Evolutionary conservation across 2,888 invertebrate genomes (phyloP), one percentile per base, ranked within the genome.

Genomic region (Dioctria linearis): DNA sequence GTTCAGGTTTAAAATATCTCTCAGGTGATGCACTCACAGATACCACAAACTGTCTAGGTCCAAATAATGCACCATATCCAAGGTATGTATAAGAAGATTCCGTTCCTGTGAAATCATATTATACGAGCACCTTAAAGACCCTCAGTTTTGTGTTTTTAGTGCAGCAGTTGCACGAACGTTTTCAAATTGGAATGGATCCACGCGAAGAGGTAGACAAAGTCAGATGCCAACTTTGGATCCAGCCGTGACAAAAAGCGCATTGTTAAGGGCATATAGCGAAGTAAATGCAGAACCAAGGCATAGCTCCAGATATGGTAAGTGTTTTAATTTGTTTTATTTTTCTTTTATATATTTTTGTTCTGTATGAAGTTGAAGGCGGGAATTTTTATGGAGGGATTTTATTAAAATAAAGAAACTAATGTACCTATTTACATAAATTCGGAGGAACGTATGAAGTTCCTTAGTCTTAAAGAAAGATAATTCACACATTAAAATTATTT

Each of bases 11-110:
- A 80, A 96, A 96, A 89, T 96, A 96, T 88, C 90, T 96, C 37
- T 96, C 95, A 92, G 97, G 97, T 25, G 96, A 97, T 88, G 96
- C 96, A 5, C 90, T 97, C 69, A 92, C 92, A 83, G 95, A 95
- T 87, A 91, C 94, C 5, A 89, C 90, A 39, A 94, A 95, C 86
- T 96, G 96, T 85, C 88, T 94, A 78, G 96, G 96, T 37, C 96
- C 96, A 5, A 95, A 95, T 85, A 94, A 95, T 84, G 89, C 92
- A 84, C 94, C 95, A 78, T 97, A 96, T 90, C 96, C 96, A 82
- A 93, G 93, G 96, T 96, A 90, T 25, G 25, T 25, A 25, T 25
- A 25, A 25, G 91, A 90, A 25, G 54, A 25, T 13, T n/a, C 25
- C 6, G 4, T 49, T 51, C 37, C 43, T 39, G 13, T 46, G 13